These are phyloP conservation scores for Hemicrepidius hirtus DNA, from an alignment of 2,888 invertebrate species.

Conservation along the genomic window DNA sequence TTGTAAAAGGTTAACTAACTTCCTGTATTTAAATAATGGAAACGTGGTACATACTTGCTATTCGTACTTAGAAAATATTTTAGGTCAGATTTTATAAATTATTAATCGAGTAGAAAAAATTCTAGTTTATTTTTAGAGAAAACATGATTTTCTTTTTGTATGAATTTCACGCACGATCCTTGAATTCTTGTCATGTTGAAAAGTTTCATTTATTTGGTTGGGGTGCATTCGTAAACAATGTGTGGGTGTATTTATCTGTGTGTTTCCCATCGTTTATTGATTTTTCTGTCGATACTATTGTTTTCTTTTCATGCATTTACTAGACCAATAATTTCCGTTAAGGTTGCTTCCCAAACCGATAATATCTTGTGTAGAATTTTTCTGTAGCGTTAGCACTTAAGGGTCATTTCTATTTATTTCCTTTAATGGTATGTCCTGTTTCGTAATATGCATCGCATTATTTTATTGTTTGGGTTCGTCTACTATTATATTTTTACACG, in stretches of 20 bases:
- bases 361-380: slow-evolving; percentile 34
- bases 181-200: slow-evolving; percentile 8
- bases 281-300: slow-evolving; percentile 36
- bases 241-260: slow-evolving; percentile 28
- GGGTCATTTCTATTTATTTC: slow-evolving; percentile 30
- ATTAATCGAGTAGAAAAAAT: no score
- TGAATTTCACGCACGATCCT: neutral
- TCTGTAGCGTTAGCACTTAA: slow-evolving; percentile 25
- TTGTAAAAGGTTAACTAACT: no score
- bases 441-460: slow-evolving; percentile 15
- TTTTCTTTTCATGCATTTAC: slow-evolving; percentile 30
- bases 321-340: slow-evolving; percentile 29
- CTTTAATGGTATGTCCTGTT: slow-evolving; percentile 28
- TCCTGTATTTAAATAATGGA: no score
- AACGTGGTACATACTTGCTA: no score
- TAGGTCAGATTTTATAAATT: no score
- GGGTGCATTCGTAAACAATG: slow-evolving; percentile 41
- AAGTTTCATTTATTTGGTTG: slow-evolving; percentile 32
- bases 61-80: no score
- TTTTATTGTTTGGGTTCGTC: neutral
- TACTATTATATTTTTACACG: neutral
- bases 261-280: slow-evolving; percentile 32
- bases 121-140: no score
- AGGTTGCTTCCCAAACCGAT: slow-evolving; percentile 23
- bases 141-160: neutral